Conservation (phyloP, 92 coral and sea anemone genomes). For the Desmophyllum pertusum region DNA sequence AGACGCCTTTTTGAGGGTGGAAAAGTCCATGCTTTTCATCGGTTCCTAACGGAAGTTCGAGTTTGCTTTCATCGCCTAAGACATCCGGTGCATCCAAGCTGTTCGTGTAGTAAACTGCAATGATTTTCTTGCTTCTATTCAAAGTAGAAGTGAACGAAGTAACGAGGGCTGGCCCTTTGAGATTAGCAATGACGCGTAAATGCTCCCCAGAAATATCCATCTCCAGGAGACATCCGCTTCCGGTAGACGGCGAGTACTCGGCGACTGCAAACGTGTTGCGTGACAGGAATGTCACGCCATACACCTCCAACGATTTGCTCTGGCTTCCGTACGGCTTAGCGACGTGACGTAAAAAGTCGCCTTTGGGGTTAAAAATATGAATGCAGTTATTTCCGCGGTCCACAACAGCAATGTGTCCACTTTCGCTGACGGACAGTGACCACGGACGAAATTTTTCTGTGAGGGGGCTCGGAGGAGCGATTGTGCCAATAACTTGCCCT, state of each 20-base stretch:
- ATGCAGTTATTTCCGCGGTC: constrained; percentile 49
- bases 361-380: constrained; percentile 38
- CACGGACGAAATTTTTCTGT: constrained; percentile 40
- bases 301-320: constrained; percentile 29
- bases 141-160: constrained; percentile 23
- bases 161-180: constrained; percentile 43
- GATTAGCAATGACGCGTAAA: constrained; percentile 35
- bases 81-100: constrained; percentile 35
- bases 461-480: constrained; percentile 29
- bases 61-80: constrained; percentile 21
- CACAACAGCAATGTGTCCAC: constrained; percentile 44
- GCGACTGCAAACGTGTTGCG: constrained; percentile 45
- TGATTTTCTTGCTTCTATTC: constrained; percentile 11
- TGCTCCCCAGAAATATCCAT: constrained; percentile 49
- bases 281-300: constrained; percentile 54
- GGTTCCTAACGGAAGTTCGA: neutral
- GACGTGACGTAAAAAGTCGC: constrained; percentile 44
- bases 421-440: constrained; percentile 42
- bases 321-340: constrained; percentile 27
- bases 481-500: constrained; percentile 3
- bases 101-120: constrained; percentile 46
- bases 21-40: neutral
- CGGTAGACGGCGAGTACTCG: constrained; percentile 30
- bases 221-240: constrained; percentile 35
- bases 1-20: constrained; percentile 45